phyloP scores from a whole-genome alignment of 2,113 vertebrate species.

The Toxostoma redivivum region DNA sequence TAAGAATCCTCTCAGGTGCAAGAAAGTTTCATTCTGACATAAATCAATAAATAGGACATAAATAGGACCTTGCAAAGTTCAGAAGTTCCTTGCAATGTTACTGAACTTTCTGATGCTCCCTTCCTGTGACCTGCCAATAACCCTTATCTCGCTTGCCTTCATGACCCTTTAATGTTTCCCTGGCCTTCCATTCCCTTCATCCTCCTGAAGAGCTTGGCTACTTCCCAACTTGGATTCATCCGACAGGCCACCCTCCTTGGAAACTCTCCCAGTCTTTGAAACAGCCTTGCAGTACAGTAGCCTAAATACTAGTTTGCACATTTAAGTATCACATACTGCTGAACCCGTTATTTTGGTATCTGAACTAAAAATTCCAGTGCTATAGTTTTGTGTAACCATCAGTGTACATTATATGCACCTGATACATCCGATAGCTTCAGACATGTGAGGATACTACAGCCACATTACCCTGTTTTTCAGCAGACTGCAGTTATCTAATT shows the following conservation, averaged over 20 bases:
- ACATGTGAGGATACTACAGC: background rate
- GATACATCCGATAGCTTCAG: background rate
- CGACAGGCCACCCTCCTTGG: background rate
- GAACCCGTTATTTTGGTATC: background rate
- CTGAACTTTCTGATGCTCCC: background rate
- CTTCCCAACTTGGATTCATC: background rate
- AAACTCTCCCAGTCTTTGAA: slow-evolving; percentile 28
- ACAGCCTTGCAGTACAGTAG: background rate
- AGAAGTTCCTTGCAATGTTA: slow-evolving; percentile 16
- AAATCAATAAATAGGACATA: background rate
- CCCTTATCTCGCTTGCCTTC: background rate
- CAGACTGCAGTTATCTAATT: background rate
- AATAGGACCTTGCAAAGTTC: slow-evolving; percentile 4
- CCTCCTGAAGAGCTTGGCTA: slow-evolving; percentile 6
- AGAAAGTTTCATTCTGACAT: background rate
- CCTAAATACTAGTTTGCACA: background rate
- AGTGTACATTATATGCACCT: background rate
- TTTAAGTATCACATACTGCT: background rate
- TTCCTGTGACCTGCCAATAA: slow-evolving; percentile 12
- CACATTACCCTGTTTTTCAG: background rate
- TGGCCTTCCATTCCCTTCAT: background rate
- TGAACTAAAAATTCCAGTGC: background rate
- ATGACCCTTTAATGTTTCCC: slow-evolving; percentile 28
- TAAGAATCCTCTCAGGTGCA: slow-evolving; percentile 10
- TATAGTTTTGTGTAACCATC: background rate